Evolutionary conservation across 1,140 invertebrate genomes (phyloP), one percentile per base, ranked within the genome.

Genomic region (Uloborus diversus): DNA sequence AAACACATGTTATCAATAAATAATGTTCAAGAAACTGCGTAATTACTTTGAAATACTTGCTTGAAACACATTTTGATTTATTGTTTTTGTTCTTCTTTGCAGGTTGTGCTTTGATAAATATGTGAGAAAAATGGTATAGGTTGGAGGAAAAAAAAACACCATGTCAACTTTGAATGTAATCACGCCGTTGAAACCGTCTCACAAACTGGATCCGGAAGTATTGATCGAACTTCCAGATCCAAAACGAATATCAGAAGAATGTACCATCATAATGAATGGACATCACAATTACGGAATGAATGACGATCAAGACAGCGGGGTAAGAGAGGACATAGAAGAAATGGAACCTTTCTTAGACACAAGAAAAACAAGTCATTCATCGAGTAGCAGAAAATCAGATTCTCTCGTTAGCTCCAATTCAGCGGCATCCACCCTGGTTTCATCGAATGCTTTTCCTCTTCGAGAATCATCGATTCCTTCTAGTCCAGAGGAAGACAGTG

Each of bases 221-320:
- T 35, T 78, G 11, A 78, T 78, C 33, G 73, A 78, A 42, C 73
- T 78, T 65, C 73, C 73, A 20, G 62, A 78, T 13, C 73, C 73
- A n/a, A 78, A 78, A 30, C 59, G 20, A 1, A 78, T 78, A 20
- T 56, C 14, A 23, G 49, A 66, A 20, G 23, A 66, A 14, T 65
- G 61, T 33, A 78, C 73, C 1, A 65, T 78, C 14, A 78, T 78
- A 17, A 78, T 78, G 73, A 78, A 78, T 32, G 73, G 73, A n/a
- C 73, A 78, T 23, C 73, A 78, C 33, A 78, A 78, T 33, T 78
- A 65, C 33, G 62, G 49, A 27, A 56, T 65, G 62, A 30, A n/a
- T 17, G 56, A 73, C 11, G 61, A 78, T 9, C 35, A 65, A 25
- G 42, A 65, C 20, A 53, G 20, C n/a, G 30, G n/a, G 14, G 42